Percentiles rank a stretch among this genome's conserved stretches.
phyloP scores from a whole-genome alignment of 2,797 vertebrate genomes.

The Micromesistius poutassou region DNA sequence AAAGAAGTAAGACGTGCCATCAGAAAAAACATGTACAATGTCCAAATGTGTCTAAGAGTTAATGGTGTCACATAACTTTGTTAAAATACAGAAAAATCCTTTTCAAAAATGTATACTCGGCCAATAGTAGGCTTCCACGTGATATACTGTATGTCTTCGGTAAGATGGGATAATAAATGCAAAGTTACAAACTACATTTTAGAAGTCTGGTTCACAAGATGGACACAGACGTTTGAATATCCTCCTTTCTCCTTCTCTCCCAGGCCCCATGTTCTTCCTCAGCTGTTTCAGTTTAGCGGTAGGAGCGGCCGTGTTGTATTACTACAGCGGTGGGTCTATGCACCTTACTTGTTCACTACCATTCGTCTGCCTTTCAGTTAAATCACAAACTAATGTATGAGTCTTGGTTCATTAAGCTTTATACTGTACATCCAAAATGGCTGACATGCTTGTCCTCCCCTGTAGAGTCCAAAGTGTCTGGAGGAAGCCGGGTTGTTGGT shows the following conservation, averaged over 20 bases:
- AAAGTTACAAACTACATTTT: neutral
- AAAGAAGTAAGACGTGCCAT: conserved; percentile 62
- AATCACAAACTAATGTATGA: neutral
- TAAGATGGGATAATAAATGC: neutral
- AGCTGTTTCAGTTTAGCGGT: conserved; percentile 74
- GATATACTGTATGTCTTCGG: neutral
- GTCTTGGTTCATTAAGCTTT: neutral
- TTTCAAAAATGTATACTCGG: neutral
- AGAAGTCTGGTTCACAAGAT: neutral
- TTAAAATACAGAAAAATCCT: neutral
- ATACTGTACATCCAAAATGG: neutral
- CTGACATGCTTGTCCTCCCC: neutral
- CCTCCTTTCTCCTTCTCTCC: neutral
- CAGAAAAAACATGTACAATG: neutral
- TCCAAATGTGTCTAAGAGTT: neutral
- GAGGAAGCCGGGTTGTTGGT: conserved; percentile 68
- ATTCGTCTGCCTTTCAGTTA: neutral
- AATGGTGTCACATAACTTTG: neutral
- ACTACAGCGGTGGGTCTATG: conserved; percentile 68
- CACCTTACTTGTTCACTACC: neutral
- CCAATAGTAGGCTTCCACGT: neutral
- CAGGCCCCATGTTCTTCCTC: conserved; percentile 75
- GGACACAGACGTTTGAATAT: neutral
- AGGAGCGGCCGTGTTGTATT: conserved; percentile 74
- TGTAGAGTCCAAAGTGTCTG: conserved; percentile 65